Evolutionary conservation across 2,113 vertebrate genomes (phyloP).

Genomic region (Sceloporus undulatus): DNA sequence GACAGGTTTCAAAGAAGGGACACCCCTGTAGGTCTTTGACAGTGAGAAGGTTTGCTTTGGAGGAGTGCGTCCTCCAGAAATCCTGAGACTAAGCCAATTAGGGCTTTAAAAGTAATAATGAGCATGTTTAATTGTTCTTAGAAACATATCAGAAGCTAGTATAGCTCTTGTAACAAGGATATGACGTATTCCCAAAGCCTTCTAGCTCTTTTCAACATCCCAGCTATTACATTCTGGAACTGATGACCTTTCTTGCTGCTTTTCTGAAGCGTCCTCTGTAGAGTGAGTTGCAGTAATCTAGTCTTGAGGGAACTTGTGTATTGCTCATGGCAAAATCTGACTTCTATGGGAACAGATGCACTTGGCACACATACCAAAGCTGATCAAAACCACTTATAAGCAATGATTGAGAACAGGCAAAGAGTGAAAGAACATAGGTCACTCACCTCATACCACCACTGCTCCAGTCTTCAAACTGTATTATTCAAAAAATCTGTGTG

Average conservation of each 20-base stretch:
- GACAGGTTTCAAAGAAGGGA: neutral
- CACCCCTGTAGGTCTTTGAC: neutral
- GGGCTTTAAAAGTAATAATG: no score
- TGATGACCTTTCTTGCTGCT: neutral
- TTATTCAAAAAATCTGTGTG: neutral
- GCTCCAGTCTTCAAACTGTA: neutral
- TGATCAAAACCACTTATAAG: neutral
- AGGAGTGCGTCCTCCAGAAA: neutral
- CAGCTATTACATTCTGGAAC: neutral
- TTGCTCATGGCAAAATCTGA: neutral
- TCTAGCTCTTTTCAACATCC: no score
- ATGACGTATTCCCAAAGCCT: neutral
- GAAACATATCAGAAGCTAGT: neutral
- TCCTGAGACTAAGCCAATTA: neutral
- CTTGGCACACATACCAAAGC: neutral
- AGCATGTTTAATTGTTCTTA: neutral
- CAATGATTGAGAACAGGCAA: neutral
- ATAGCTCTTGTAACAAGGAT: neutral
- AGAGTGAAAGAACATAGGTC: neutral
- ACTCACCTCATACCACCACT: neutral
- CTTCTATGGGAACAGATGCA: neutral
- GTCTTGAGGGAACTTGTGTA: neutral
- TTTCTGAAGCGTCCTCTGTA: neutral
- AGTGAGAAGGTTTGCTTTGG: neutral
- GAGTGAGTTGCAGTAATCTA: neutral